Evolutionary conservation across 2,113 vertebrate genomes (phyloP).

Genomic region (Hemiprocne comata): DNA sequence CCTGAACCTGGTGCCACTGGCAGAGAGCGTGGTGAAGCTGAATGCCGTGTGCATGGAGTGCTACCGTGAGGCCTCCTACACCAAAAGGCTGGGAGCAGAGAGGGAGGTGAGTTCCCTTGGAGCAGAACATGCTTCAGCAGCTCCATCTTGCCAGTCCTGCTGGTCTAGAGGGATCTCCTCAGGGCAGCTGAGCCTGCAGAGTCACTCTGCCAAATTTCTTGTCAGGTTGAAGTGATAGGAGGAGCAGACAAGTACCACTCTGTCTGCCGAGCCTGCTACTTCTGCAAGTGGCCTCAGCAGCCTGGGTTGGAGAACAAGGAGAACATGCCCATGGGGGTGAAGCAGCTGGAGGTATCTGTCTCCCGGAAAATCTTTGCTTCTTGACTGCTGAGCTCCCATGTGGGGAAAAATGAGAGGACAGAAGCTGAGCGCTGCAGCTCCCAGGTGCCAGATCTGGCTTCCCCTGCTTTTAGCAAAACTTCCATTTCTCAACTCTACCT

Average conservation of each 20-base stretch:
- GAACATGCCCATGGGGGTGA: slow-evolving; percentile 72
- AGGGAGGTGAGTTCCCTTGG: slow-evolving; percentile 80
- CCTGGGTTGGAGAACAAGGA: slow-evolving; percentile 75
- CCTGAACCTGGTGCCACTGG: slow-evolving; percentile 90
- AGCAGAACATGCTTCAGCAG: neutral
- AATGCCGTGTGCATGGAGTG: slow-evolving; percentile 96
- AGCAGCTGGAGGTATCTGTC: neutral
- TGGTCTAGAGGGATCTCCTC: neutral
- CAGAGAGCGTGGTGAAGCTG: slow-evolving; percentile 96
- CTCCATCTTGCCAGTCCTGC: neutral
- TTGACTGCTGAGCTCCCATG: slow-evolving; percentile 49
- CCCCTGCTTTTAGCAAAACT: neutral
- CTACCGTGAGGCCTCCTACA: slow-evolving; percentile 93
- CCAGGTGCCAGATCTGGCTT: neutral
- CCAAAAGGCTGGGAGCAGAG: slow-evolving; percentile 91
- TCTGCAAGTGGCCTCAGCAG: slow-evolving; percentile 49
- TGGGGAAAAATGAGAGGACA: neutral
- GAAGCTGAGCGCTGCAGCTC: neutral
- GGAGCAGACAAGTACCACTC: slow-evolving; percentile 95
- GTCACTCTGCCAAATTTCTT: neutral
- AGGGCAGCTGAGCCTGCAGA: neutral
- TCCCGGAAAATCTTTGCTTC: slow-evolving; percentile 79
- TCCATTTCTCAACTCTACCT: neutral
- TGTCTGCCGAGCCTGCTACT: slow-evolving; percentile 88
- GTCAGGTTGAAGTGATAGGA: slow-evolving; percentile 94